Evolutionary conservation across 2,888 invertebrate genomes (phyloP).

Genomic region (Xestobium rufovillosum): DNA sequence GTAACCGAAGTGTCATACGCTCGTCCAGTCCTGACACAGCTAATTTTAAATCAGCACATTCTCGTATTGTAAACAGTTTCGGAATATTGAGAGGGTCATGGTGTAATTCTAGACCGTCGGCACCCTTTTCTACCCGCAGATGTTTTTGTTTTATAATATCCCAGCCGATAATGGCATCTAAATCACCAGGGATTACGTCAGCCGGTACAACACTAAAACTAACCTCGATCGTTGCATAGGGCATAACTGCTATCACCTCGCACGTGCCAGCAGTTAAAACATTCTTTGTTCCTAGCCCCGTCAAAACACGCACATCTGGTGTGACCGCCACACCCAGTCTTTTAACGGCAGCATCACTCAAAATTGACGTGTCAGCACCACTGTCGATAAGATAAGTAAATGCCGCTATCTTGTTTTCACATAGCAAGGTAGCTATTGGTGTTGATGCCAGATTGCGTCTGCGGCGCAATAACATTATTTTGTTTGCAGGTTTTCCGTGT

Average conservation of each 20-base stretch:
- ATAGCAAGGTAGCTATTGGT: slow-evolving; percentile 20
- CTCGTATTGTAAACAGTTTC: slow-evolving; percentile 7
- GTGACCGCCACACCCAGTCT: slow-evolving; percentile 14
- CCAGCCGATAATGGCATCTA: slow-evolving; percentile 19
- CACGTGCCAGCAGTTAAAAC: slow-evolving; percentile 18
- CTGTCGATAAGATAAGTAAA: slow-evolving; percentile 22
- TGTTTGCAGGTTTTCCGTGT: slow-evolving; percentile 14
- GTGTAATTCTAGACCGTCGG: slow-evolving; percentile 11
- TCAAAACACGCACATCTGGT: slow-evolving; percentile 12
- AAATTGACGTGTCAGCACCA: slow-evolving; percentile 21
- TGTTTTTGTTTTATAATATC: slow-evolving; percentile 16
- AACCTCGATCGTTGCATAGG: slow-evolving; percentile 18
- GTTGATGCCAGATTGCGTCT: slow-evolving; percentile 18
- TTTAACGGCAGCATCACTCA: slow-evolving; percentile 13
- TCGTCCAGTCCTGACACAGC: slow-evolving; percentile 5
- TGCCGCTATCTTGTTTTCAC: slow-evolving; percentile 11
- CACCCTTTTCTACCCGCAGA: slow-evolving; percentile 10
- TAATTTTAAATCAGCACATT: slow-evolving; percentile 7
- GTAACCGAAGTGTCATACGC: slow-evolving; percentile 10
- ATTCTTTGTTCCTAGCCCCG: slow-evolving; percentile 15
- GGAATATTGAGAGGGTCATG: slow-evolving; percentile 10
- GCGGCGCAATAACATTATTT: slow-evolving; percentile 10
- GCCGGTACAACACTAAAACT: slow-evolving; percentile 17
- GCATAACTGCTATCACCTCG: slow-evolving; percentile 16
- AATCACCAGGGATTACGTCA: slow-evolving; percentile 15